Percentiles rank a stretch among this genome's conserved stretches.
These are phyloP conservation scores for Cheilosia vernalis DNA, from an alignment of 2,888 invertebrate genomes.

Conservation along the genomic window DNA sequence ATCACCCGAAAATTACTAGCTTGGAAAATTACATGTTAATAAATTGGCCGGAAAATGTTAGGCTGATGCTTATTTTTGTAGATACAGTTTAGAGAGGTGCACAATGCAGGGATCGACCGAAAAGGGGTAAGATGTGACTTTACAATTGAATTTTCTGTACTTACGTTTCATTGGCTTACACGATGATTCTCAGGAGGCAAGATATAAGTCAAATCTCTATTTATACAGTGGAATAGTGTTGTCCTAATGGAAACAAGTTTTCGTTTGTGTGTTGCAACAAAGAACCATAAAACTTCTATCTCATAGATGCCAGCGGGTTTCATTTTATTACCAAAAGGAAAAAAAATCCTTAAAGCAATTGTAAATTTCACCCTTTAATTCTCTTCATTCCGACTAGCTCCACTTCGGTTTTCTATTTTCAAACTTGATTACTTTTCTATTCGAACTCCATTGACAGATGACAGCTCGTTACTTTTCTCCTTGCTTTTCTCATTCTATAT, in stretches of 20 bases:
- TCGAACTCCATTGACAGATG: too few relatives aligned
- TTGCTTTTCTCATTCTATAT: too few relatives aligned
- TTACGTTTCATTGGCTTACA: constrained; percentile 52
- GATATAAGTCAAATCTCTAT: constrained; percentile 30
- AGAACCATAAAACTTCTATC: too few relatives aligned
- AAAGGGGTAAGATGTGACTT: constrained; percentile 59
- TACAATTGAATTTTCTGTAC: constrained; percentile 54
- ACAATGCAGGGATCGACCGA: background rate
- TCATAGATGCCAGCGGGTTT: too few relatives aligned
- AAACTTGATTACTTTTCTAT: too few relatives aligned
- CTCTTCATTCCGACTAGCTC: too few relatives aligned
- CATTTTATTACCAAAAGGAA: too few relatives aligned
- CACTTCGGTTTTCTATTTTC: too few relatives aligned
- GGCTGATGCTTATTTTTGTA: constrained; percentile 38
- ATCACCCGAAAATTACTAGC: constrained; percentile 76
- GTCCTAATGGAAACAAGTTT: constrained; percentile 40
- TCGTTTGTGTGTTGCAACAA: background rate
- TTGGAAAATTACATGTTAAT: constrained; percentile 78
- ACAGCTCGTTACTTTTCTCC: too few relatives aligned
- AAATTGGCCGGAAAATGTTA: constrained; percentile 77
- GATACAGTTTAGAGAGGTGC: constrained; percentile 21
- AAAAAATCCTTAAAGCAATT: too few relatives aligned
- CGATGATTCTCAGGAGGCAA: constrained; percentile 10
- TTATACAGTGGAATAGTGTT: constrained; percentile 35
- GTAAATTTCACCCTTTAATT: too few relatives aligned